Percentiles rank a stretch among this genome's conserved stretches.
phyloP scores from a whole-genome alignment of 1,140 invertebrate genomes.

The Pseudomyrmex concolor region DNA sequence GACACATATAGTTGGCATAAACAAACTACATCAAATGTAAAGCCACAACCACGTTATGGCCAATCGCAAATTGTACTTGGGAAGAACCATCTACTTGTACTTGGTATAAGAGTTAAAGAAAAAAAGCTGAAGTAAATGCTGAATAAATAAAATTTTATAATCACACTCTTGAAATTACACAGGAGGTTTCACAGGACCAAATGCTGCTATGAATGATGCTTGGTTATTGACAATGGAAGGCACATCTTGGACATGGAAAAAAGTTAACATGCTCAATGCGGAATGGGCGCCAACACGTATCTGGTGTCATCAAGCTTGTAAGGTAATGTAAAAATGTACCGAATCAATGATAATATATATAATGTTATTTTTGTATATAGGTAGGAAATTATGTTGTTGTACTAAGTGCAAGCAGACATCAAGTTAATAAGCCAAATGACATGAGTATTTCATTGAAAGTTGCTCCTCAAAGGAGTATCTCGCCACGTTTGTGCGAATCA shows the following conservation, averaged over 20 bases:
- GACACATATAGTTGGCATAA: conserved; percentile 91
- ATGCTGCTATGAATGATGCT: conserved; percentile 89
- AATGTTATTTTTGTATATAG: conserved; percentile 63
- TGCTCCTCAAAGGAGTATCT: conserved; percentile 67
- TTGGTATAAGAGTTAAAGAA: conserved; percentile 83
- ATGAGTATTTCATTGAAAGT: conserved; percentile 80
- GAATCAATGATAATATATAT: conserved; percentile 9
- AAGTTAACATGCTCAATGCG: conserved; percentile 90
- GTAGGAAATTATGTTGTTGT: conserved; percentile 84
- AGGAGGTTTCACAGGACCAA: conserved; percentile 90
- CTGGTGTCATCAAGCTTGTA: conserved; percentile 97
- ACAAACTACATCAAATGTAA: conserved; percentile 88
- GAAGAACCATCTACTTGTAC: conserved; percentile 89
- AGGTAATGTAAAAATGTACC: conserved; percentile 84
- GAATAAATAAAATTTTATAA: background rate
- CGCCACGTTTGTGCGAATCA: conserved; percentile 62
- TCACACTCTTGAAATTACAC: conserved; percentile 54
- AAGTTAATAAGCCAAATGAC: conserved; percentile 77
- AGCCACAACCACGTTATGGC: conserved; percentile 94
- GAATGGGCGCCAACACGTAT: conserved; percentile 93
- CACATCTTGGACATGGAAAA: conserved; percentile 91
- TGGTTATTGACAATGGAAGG: conserved; percentile 89
- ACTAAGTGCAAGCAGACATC: conserved; percentile 80
- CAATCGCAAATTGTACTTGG: conserved; percentile 93
- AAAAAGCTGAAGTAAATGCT: background rate